Evolutionary conservation across 2,888 invertebrate genomes (phyloP), one percentile per base, ranked within the genome.

Genomic region (Anorthoa munda): DNA sequence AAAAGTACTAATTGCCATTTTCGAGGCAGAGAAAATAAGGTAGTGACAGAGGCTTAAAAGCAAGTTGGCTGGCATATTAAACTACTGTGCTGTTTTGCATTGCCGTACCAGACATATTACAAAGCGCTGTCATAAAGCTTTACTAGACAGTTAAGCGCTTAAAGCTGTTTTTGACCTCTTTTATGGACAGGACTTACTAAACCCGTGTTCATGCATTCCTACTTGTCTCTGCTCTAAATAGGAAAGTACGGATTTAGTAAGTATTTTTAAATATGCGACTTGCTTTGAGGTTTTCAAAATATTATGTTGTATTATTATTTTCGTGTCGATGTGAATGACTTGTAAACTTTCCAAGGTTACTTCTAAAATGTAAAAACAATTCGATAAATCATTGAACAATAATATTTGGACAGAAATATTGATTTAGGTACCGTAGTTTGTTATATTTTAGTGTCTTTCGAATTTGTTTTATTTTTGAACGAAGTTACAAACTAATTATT

Each of bases 221-320:
- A 39, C 39, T 39, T 9, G 39, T 9, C 9, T 39, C 39, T 39
- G 21, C 18, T 2, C 17, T 51, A 3, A 21, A 15, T 50, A 59
- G 7, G 17, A 61, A 56, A 31, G 50, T n/a, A 51, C 21, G 12
- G 4, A 50, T 68, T 76, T 69, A 55, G 11, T 31, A 31, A 18
- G 11, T 5, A 17, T 53, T 48, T 76, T 60, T n/a, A 13, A n/a
- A 39, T n/a, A 2, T 26, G 13, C 17, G 17, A 69, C 74, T 78
- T 82, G 85, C 71, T 85, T 66, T 74, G 39, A 68, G 48, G 63
- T 55, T 66, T 82, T 56, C 67, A 79, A 15, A 56, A 64, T 70
- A 77, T 79, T 83, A 21, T 75, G 75, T 79, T 74, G 68, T 77
- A 75, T 80, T 83, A 84, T 83, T 86, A 77, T 81, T 83, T 83